Base-by-base conservation (phyloP, 2,797 vertebrate genomes). In the Rhynchotus rufescens region DNA sequence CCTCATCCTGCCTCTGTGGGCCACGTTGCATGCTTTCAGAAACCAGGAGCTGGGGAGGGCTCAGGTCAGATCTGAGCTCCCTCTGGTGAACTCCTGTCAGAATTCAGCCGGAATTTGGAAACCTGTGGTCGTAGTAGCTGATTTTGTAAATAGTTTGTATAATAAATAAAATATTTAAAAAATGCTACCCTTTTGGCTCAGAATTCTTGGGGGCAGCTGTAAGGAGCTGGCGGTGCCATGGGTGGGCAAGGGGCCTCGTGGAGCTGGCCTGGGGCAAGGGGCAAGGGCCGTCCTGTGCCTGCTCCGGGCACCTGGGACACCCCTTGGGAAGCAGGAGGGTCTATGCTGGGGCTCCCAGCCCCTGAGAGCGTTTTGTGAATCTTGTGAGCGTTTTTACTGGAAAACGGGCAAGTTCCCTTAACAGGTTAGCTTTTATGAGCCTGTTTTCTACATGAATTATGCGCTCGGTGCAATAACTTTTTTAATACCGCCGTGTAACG, bases 71-170 rank as follows among this genome's bases (percentile, higher is more conserved):
- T 75, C 69, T 59, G 89, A 32, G 52, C 93, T 94, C 81, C 73
- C 57, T 84, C 79, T 84, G 82, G 69, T 86, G 93, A 95, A 86
- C 86, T 94, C 88, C 81, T 82, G 90, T 62, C 86, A 87, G 83
- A 91, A 80, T 93, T 95, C 91, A 89, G 91, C 88, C 84, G 92
- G 86, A 78, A 93, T 89, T 83, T 93, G 94, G 92, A 96, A 95
- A 91, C 81, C 91, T 91, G 85, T 92, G 95, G 86, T 93, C 90
- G 81, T 94, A 96, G 96, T 80, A 96, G 84, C 85, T 89, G 83
- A 95, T 90, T 96, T 89, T 98, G 97, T 98, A 98, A 98, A 98
- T 98, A 97, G 96, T 98, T 97, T 98, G 97, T 98, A 97, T 88
- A 97, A 96, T 97, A 96, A 98, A 97, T 97, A 96, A 97, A 97